These are phyloP conservation scores for Diarsia rubi DNA, from an alignment of 2,888 invertebrate species.

Conservation along the genomic window DNA sequence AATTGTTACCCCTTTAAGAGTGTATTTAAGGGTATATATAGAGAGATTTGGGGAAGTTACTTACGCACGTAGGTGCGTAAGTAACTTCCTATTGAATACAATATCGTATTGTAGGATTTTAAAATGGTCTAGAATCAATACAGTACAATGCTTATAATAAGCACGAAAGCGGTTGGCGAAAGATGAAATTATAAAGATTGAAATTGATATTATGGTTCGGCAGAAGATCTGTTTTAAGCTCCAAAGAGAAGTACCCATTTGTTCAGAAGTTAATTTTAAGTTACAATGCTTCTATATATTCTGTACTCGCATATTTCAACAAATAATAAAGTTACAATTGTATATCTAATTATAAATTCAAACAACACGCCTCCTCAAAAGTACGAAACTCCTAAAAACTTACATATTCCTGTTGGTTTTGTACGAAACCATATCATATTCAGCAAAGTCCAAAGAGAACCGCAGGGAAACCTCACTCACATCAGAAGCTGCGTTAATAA, in stretches of 20 bases:
- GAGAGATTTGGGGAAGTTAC: not conserved
- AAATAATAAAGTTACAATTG: constrained; percentile 14
- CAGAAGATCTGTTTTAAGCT: not conserved
- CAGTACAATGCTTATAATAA: not conserved
- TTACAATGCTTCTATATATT: not conserved
- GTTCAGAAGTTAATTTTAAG: not conserved
- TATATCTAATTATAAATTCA: constrained; percentile 18
- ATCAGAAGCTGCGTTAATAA: constrained; percentile 42
- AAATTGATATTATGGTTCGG: not conserved
- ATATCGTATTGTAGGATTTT: too few relatives aligned
- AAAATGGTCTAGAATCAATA: not conserved
- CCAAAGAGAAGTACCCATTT: not conserved
- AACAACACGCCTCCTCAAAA: constrained; percentile 8
- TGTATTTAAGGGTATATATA: not conserved
- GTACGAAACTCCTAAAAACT: constrained; percentile 14
- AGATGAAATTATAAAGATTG: not conserved
- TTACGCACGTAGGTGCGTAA: too few relatives aligned
- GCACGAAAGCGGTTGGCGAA: not conserved
- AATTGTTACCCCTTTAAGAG: constrained; percentile 28
- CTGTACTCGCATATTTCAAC: not conserved
- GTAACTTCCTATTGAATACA: not conserved
- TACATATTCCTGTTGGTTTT: constrained; percentile 30
- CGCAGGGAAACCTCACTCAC: constrained; percentile 41
- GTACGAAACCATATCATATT: constrained; percentile 29
- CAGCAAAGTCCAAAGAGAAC: constrained; percentile 46